Evolutionary conservation across 2,113 vertebrate species (phyloP), one percentile per base, ranked within the genome.

Genomic region (Nansenia antarctica): DNA sequence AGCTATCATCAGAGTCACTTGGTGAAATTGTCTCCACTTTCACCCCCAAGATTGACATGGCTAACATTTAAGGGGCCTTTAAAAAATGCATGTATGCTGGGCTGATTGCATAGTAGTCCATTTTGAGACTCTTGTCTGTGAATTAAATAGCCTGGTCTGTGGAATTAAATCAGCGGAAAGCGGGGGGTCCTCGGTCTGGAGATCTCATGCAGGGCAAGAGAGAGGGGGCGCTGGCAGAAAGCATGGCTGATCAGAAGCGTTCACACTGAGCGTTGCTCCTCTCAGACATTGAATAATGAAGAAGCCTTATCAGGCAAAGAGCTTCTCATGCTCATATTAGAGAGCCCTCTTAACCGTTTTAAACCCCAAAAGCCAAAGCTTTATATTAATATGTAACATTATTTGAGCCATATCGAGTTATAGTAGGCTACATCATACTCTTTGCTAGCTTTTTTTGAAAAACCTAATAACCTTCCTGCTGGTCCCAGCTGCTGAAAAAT

Each of bases 151-250:
- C 29, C 62, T 27, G 37, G 37, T 47, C 18, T 26, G 24, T 22
- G 62, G 29, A 27, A 47, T 63, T 42, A 47, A 24, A 63, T 63
- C 15, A 45, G 37, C 26, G n/a, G n/a, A n/a, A n/a, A n/a, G n/a
- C n/a, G n/a, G n/a, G n/a, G n/a, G n/a, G n/a, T n/a, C n/a, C n/a
- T n/a, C n/a, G n/a, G n/a, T n/a, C n/a, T n/a, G n/a, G n/a, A n/a
- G 26, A 37, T 26, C 32, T 12, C 37, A 18, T 12, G 35, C 18
- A 5, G 35, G 14, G 18, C 39, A 27, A 15, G 6, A 26, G 4
- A 47, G n/a, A n/a, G n/a, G 3, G 11, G 39, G 18, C 39, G 18
- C 39, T 8, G 18, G 39, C 39, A 47, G 42, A n/a, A 47, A 1
- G 42, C 42, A 47, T 12, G 42, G 14, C 14, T 5, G n/a, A n/a